Evolutionary conservation across 2,888 invertebrate genomes (phyloP), one percentile per base, ranked within the genome.

Genomic region (Odontomyia ornata): DNA sequence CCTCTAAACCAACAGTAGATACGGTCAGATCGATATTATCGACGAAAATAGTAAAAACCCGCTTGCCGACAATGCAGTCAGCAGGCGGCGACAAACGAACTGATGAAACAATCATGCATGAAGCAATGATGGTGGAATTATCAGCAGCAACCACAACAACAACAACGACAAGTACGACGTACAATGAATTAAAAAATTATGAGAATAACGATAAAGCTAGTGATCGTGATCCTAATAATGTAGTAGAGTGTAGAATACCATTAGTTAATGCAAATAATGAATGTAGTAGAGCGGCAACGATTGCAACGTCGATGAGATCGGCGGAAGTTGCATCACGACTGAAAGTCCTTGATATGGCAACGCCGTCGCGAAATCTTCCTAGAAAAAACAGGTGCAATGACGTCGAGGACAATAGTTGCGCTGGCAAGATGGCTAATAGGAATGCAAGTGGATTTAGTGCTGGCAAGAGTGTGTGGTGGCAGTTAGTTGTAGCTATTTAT

Each of bases 211-310:
- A n/a, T n/a, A 64, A 75, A 28, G 57, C 27, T 27, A 76, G 73
- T 78, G 76, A 76, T 78, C 73, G 69, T 64, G 27, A 78, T 78
- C 76, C 76, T 77, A 56, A 46, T 75, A 46, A 46, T 36, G 64
- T 60, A 25, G 79, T 79, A 79, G 79, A 77, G 71, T 79, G 73
- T 79, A 79, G 79, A 79, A 75, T 79, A 79, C 77, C 79, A 76
- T 57, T 79, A 79, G 79, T 79, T 79, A 79, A 77, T 75, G 76
- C 75, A 72, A 78, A 78, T 75, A 73, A 36, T 60, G 73, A 73
- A 73, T 73, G 47, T 73, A 73, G 60, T 46, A 46, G 69, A 69
- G 11, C 30, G 69, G 46, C 47, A 23, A 46, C 47, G 36, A 43
- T 36, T 25, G 4, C 62, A 73, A 13, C 52, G 52, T 18, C 52